A percentile compares a stretch with the other conserved stretches of the same genome.
Evolutionary conservation across 2,888 invertebrate species (phyloP).

Genomic region (Ceramica pisi): DNA sequence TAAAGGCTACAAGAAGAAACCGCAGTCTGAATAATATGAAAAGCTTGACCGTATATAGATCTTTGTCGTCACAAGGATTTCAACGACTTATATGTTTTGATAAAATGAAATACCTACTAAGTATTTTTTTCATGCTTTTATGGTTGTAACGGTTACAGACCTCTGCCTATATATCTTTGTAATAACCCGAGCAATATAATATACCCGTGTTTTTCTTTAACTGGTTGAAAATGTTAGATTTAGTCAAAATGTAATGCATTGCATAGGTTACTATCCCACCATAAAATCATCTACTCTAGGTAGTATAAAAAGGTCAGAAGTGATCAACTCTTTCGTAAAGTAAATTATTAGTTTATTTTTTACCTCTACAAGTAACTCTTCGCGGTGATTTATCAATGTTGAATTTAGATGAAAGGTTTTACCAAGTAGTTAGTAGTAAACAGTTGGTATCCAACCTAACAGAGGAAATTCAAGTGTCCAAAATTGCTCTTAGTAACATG

Average conservation of each 20-base stretch:
- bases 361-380: not conserved
- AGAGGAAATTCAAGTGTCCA: constrained; percentile 17
- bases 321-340: not conserved
- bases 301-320: not conserved
- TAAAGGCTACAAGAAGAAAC: not conserved
- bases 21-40: not conserved
- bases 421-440: not conserved
- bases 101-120: too few species aligned
- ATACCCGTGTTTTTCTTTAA: too few species aligned
- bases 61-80: not conserved
- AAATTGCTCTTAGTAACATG: constrained; percentile 12
- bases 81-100: too few species aligned
- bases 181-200: too few species aligned
- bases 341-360: not conserved
- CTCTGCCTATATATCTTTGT: too few species aligned
- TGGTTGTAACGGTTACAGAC: too few species aligned
- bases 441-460: constrained; percentile 7
- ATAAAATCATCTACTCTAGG: too few species aligned
- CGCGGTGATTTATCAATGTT: not conserved
- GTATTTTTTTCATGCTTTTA: too few species aligned
- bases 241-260: too few species aligned
- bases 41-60: not conserved
- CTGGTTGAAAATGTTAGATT: too few species aligned
- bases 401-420: not conserved
- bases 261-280: too few species aligned